Evolutionary conservation across 1,140 invertebrate species (phyloP), one percentile per base, ranked within the genome.

Genomic region (Pseudomyrmex concolor): DNA sequence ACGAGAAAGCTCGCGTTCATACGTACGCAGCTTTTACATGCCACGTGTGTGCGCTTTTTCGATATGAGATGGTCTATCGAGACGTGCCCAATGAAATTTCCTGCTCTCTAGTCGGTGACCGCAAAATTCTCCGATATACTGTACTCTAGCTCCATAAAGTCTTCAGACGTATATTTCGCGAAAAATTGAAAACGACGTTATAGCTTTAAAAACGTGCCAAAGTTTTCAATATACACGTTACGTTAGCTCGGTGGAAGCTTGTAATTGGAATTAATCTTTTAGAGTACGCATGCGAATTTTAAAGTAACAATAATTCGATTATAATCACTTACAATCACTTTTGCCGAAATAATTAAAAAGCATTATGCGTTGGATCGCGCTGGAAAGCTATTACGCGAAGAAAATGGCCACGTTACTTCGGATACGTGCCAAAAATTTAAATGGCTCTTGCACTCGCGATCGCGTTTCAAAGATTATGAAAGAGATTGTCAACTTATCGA

Each of bases 1-100:
- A 60, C 17, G 63, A 7, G 34, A 34, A 19, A 82, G 9, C 70
- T 45, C 70, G 45, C 25, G 43, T 45, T 55, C 66, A 57, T 67
- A 68, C 50, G 50, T 70, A 73, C 85, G 57, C 62, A 74, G 72
- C 67, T 84, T 73, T 83, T 86, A 45, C 68, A 74, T 59, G 48
- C 19, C 34, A 13, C 57, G 34, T 17, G 34, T 57, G 43, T 57
- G 2, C 34, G 34, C 51, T 17, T 71, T 57, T 62, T 48, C 55
- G 13, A 25, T 15, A 34, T 34, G n/a, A 10, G 55, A 19, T 17
- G 13, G 9, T 34, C n/a, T 51, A 51, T 78, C 51, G 60, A 34
- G 34, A 73, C 48, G 66, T 60, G 55, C 22, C 54, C 9, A 54
- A 34, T 34, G 5, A 76, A 81, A 86, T 50, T 34, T 63, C 43